These are phyloP conservation scores for Toxotes chatareus DNA, from an alignment of 2,113 vertebrate genomes.

Conservation along the genomic window DNA sequence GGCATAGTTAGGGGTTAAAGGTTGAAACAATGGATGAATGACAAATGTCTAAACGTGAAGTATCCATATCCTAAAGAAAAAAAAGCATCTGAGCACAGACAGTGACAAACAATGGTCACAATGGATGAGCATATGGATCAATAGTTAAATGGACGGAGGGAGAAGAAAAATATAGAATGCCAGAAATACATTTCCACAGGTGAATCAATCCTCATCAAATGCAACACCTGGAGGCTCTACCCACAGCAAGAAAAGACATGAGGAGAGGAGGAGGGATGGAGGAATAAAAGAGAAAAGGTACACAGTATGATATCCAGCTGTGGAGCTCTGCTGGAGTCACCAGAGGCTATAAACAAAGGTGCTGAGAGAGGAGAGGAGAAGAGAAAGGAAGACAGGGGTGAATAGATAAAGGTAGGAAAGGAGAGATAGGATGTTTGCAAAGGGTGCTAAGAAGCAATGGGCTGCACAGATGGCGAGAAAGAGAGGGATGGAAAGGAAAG, in stretches of 20 bases:
- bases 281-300: slow-evolving; percentile 52
- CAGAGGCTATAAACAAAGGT: slow-evolving; percentile 73
- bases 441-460: slow-evolving; percentile 9
- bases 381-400: not conserved
- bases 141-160: not conserved
- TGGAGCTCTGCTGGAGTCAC: slow-evolving; percentile 87
- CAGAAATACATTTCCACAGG: not conserved
- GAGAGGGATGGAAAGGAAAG: slow-evolving; percentile 35
- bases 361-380: not conserved
- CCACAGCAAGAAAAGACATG: slow-evolving; percentile 82
- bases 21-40: not conserved
- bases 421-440: slow-evolving; percentile 23
- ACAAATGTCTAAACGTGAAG: not conserved
- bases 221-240: slow-evolving; percentile 85
- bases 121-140: slow-evolving; percentile 2
- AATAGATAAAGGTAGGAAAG: slow-evolving; percentile 1
- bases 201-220: slow-evolving; percentile 19
- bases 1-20: not conserved
- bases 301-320: slow-evolving; percentile 85
- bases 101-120: slow-evolving; percentile 15
- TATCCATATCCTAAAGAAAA: not conserved
- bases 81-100: not conserved
- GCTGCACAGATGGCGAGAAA: slow-evolving; percentile 34
- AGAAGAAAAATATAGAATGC: slow-evolving; percentile 8
- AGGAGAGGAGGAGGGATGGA: slow-evolving; percentile 15